Base-by-base conservation (phyloP, 2,888 invertebrate genomes). In the Torymus texanus region DNA sequence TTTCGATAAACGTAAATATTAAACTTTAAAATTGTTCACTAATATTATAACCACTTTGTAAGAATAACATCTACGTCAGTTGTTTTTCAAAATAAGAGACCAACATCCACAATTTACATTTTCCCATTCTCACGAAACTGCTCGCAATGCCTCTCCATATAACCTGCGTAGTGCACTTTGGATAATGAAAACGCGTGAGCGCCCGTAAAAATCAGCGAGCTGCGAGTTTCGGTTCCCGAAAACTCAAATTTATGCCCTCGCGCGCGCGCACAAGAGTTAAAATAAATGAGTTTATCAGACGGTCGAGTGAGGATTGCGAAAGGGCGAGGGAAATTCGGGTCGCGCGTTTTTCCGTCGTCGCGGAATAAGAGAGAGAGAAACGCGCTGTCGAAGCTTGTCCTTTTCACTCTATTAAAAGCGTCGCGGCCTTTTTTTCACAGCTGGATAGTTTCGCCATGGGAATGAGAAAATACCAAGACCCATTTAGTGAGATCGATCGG, bases 361-460 rank as follows among this genome's bases (percentile, higher is more conserved):
- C 18, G 59, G n/a, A 71, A 50, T 50, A 8, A 41, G 41, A 41
- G 41, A 41, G 41, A 41, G 41, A 41, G 41, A 41, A 8, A 21
- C 56, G 56, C 14, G 16, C 63, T 41, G 41, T 63, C 55, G 56
- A 50, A 65, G 14, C 16, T 73, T 65, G 56, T 73, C 18, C 56
- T 65, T 63, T 29, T 18, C 63, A 73, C 63, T 73, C 63, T 63
- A 63, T 73, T 73, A 73, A 41, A 73, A 73, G 16, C 73, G 14
- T 41, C 73, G 56, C 56, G 55, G 29, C 13, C 16, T 29, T 56
- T 56, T 73, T 53, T 63, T 41, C 5, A 73, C 16, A n/a, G 8
- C 53, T n/a, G 16, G 18, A 55, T 21, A 50, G 12, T n/a, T 74
- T 58, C n/a, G 41, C 5, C 16, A 55, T 29, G 29, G 13, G 1